Percentiles rank a stretch among this genome's conserved stretches.
Conservation (phyloP, 2,113 vertebrate genomes). For the Anoura caudifer region DNA sequence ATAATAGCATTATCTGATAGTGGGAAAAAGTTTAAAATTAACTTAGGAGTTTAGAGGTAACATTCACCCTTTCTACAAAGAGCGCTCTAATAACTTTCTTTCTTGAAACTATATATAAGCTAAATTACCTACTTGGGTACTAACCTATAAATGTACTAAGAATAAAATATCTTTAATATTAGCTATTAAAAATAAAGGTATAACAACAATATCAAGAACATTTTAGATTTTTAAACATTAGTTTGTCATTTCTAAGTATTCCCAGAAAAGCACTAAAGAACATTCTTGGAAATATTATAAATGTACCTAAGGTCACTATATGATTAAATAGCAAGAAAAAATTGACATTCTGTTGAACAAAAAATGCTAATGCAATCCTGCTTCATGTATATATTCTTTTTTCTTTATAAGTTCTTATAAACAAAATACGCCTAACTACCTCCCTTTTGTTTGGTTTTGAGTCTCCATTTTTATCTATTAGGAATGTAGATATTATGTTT, state of each 20-base stretch:
- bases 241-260: neutral
- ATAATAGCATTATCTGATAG: constrained; percentile 16
- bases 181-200: constrained; percentile 10
- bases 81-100: constrained; percentile 36
- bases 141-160: constrained; percentile 17
- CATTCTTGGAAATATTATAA: neutral
- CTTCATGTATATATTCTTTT: neutral
- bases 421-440: neutral
- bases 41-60: constrained; percentile 1
- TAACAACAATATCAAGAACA: constrained; percentile 21
- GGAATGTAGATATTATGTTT: neutral
- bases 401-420: constrained; percentile 16
- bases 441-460: neutral
- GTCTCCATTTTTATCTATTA: constrained; percentile 18
- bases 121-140: constrained; percentile 15
- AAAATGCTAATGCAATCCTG: neutral
- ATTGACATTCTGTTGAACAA: neutral
- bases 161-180: neutral
- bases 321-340: constrained; percentile 18
- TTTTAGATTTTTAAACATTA: constrained; percentile 19
- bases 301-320: neutral
- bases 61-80: constrained; percentile 17
- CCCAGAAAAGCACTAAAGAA: neutral
- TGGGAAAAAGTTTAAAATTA: neutral
- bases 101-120: constrained; percentile 2